These are phyloP conservation scores for Erpetoichthys calabaricus DNA, from an alignment of 2,797 vertebrate species.

Conservation along the genomic window DNA sequence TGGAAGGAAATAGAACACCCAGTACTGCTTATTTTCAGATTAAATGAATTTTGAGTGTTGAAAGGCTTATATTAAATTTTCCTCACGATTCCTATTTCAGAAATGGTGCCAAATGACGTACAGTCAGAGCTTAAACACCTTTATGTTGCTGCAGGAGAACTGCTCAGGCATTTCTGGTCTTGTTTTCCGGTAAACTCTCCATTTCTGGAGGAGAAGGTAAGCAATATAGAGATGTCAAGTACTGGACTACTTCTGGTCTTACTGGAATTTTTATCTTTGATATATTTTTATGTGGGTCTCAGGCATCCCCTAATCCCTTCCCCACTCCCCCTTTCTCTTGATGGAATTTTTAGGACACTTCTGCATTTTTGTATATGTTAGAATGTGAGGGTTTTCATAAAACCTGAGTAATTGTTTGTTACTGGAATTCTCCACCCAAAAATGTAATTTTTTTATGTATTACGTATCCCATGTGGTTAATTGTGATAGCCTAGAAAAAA, in stretches of 20 bases:
- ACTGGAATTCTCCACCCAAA: too few species aligned
- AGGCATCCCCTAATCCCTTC: not conserved
- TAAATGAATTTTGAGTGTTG: not conserved
- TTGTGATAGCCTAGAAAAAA: too few species aligned
- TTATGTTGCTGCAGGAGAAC: slow-evolving; percentile 80
- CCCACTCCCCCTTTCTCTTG: not conserved
- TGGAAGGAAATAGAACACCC: not conserved
- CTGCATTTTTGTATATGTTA: not conserved
- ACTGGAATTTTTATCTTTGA: not conserved
- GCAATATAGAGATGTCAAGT: not conserved
- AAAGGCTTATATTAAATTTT: not conserved
- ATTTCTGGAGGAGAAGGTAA: slow-evolving; percentile 95
- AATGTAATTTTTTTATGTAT: too few species aligned
- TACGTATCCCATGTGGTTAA: too few species aligned
- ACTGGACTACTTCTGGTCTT: not conserved
- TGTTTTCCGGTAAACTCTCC: slow-evolving; percentile 92
- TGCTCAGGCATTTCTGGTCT: slow-evolving; percentile 93
- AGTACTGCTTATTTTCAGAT: not conserved
- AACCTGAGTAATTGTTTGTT: too few species aligned
- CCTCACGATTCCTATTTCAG: slow-evolving; percentile 40
- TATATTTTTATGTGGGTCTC: not conserved
- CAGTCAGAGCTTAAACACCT: slow-evolving; percentile 89
- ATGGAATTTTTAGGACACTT: not conserved
- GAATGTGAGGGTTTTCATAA: not conserved
- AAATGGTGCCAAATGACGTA: slow-evolving; percentile 85